Conservation (phyloP, 2,113 vertebrate species). For the Sphaerodactylus townsendi region DNA sequence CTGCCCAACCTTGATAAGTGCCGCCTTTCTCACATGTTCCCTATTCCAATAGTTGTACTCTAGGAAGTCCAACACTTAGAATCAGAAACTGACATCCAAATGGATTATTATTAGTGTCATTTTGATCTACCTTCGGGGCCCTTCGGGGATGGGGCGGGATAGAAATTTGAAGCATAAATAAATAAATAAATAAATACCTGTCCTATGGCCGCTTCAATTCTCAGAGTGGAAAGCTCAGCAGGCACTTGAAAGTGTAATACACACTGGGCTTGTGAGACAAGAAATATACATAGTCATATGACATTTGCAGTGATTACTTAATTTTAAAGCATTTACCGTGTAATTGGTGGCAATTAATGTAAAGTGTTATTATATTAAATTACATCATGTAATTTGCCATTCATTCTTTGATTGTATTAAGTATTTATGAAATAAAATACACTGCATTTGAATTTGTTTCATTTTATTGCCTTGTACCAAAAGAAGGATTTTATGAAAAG, state of each 20-base stretch:
- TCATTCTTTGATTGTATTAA: constrained; percentile 40
- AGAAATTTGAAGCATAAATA: too few relatives aligned
- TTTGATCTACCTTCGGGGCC: neutral
- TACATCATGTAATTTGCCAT: constrained; percentile 18
- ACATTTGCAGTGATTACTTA: constrained; percentile 51
- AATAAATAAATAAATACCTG: too few relatives aligned
- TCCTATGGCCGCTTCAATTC: neutral
- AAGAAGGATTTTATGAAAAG: neutral
- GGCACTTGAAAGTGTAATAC: neutral
- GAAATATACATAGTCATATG: constrained; percentile 28
- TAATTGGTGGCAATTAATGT: constrained; percentile 42
- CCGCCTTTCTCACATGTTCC: neutral
- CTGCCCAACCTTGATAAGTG: neutral
- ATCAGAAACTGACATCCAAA: neutral
- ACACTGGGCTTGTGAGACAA: constrained; percentile 18
- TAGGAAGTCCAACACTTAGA: neutral
- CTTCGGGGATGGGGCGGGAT: too few relatives aligned
- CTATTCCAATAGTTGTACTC: neutral
- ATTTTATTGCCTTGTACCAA: constrained; percentile 10
- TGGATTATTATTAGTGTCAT: neutral
- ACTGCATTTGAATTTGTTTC: constrained; percentile 35
- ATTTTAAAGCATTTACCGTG: constrained; percentile 53
- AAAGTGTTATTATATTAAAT: constrained; percentile 40
- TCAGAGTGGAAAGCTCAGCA: neutral
- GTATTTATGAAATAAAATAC: constrained; percentile 41